Conservation (phyloP, 2,888 invertebrate species). For the Imbricaverruca yamaguchii region DNA sequence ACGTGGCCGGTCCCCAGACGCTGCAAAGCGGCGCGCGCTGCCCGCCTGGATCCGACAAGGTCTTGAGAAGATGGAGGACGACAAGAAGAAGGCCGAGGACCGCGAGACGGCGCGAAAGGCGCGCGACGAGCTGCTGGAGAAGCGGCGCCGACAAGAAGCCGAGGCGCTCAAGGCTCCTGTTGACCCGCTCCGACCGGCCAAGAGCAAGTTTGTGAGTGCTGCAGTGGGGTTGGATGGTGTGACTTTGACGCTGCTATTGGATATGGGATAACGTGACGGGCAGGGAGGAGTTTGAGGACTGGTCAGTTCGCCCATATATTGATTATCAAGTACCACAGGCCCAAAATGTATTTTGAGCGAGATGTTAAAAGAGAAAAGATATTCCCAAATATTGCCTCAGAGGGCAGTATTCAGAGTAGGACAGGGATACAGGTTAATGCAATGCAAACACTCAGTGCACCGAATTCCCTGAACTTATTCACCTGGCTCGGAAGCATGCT, state of each 20-base stretch:
- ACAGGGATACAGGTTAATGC: no score
- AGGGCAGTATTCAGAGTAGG: no score
- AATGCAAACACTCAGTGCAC: no score
- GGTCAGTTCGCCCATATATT: no score
- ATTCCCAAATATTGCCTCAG: no score
- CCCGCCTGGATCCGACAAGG: conserved; percentile 99
- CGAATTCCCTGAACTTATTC: no score
- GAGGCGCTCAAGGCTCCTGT: conserved; percentile 29
- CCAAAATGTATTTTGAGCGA: no score
- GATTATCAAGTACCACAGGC: no score
- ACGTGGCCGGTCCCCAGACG: conserved; percentile 48
- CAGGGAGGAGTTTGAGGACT: no score
- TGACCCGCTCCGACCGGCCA: conserved; percentile 43
- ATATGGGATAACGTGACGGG: no score
- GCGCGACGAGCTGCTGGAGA: conserved; percentile 33
- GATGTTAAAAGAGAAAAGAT: no score
- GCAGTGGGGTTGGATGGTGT: conserved; percentile 22
- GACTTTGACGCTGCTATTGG: background rate
- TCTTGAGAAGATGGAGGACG: conserved; percentile 93
- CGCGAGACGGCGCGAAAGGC: conserved; percentile 45
- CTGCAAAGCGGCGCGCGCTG: conserved; percentile 75
- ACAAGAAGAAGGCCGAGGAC: conserved; percentile 69
- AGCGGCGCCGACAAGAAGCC: conserved; percentile 30
- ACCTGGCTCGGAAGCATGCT: no score
- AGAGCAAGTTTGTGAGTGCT: conserved; percentile 53